Percentiles rank a stretch among this genome's conserved stretches.
These are phyloP conservation scores for Laupala kohalensis DNA, from an alignment of 1,140 invertebrate genomes.

Conservation along the genomic window DNA sequence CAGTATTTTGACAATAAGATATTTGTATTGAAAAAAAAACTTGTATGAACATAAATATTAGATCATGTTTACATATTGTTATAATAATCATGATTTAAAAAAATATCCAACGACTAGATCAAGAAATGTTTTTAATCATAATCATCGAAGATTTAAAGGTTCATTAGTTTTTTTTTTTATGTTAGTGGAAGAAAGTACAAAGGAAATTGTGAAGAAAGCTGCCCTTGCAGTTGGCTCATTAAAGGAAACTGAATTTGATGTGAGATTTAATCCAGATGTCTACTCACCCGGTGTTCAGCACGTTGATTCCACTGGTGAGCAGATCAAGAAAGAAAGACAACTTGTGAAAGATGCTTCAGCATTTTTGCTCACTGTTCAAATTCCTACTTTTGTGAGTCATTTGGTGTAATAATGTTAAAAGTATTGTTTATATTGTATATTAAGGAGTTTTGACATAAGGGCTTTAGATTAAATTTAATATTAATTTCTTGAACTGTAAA, in stretches of 20 bases:
- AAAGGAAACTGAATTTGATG: conserved; percentile 88
- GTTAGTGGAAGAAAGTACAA: conserved; percentile 72
- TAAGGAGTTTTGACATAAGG: neutral
- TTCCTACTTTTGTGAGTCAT: conserved; percentile 82
- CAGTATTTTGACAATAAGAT: neutral
- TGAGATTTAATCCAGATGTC: conserved; percentile 96
- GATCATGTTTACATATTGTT: neutral
- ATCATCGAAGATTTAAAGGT: neutral
- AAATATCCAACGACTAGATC: neutral
- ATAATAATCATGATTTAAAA: neutral
- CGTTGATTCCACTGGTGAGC: conserved; percentile 49
- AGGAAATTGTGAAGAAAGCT: conserved; percentile 79
- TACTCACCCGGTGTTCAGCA: conserved; percentile 89
- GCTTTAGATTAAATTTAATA: neutral
- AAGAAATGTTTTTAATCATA: neutral
- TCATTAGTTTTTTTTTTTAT: conserved; percentile 1
- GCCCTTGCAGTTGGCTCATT: conserved; percentile 82
- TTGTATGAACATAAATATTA: neutral
- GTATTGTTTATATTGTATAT: neutral
- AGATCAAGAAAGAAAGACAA: conserved; percentile 68
- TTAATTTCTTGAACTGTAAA: neutral
- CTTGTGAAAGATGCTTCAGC: conserved; percentile 90
- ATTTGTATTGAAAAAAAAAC: neutral
- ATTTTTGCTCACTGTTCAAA: conserved; percentile 83
- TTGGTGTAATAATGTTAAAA: neutral